A percentile compares a stretch with the other conserved stretches of the same genome.
phyloP scores from a whole-genome alignment of 2,888 invertebrate species.

The Caenorhabditis wallacei region DNA sequence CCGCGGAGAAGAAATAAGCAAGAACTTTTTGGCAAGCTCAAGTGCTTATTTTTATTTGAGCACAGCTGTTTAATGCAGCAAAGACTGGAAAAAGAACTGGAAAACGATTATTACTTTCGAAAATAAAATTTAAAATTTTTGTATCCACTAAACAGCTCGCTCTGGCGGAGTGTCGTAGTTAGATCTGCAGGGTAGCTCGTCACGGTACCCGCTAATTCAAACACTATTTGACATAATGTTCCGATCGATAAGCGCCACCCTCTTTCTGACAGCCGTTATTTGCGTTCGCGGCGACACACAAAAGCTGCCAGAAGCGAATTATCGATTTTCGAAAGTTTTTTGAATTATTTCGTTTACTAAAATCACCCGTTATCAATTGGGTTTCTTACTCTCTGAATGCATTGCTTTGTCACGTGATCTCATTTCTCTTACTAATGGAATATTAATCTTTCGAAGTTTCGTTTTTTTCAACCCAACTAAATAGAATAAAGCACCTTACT shows the following conservation, averaged over 20 bases:
- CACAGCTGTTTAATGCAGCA: neutral
- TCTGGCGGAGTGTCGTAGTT: constrained; percentile 41
- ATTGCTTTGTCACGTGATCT: too few species aligned
- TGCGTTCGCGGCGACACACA: constrained; percentile 22
- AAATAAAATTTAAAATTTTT: constrained; percentile 51
- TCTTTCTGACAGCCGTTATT: constrained; percentile 36
- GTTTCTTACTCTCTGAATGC: too few species aligned
- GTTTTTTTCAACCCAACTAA: too few species aligned
- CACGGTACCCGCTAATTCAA: constrained; percentile 64
- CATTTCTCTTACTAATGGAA: too few species aligned
- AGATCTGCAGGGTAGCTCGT: constrained; percentile 50
- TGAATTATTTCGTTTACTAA: too few species aligned
- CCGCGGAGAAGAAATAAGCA: neutral
- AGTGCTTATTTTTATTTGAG: neutral
- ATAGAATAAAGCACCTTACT: too few species aligned
- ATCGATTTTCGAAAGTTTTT: constrained; percentile 27
- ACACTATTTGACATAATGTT: constrained; percentile 15
- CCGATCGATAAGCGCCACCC: constrained; percentile 43
- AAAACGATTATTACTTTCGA: constrained; percentile 41
- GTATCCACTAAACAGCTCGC: constrained; percentile 35
- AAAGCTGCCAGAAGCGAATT: constrained; percentile 7
- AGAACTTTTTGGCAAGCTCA: neutral
- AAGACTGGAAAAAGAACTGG: neutral
- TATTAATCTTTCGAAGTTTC: too few species aligned
- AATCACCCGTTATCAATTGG: too few species aligned